These are phyloP conservation scores for Drosophila nigrodunni DNA, from an alignment of 1,140 invertebrate species.

Conservation along the genomic window DNA sequence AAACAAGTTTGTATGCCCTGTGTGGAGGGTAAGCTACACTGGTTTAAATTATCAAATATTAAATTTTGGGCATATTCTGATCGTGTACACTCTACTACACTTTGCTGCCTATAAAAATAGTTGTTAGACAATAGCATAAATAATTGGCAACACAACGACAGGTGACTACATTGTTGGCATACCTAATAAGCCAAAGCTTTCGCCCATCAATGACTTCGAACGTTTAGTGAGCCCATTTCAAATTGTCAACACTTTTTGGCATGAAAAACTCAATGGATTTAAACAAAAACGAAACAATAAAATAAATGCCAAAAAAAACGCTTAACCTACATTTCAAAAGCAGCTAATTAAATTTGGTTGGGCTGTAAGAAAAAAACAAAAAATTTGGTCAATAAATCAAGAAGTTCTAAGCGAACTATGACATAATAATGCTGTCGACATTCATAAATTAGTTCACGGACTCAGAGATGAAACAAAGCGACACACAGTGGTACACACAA, in stretches of 20 bases:
- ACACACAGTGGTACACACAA: no score
- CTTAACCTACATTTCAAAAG: conserved; percentile 65
- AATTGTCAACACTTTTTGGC: conserved; percentile 45
- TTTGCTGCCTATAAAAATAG: conserved; percentile 18
- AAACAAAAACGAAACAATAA: conserved; percentile 8
- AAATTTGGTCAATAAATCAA: conserved; percentile 36
- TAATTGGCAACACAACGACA: conserved; percentile 4
- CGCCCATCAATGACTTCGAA: conserved; percentile 29
- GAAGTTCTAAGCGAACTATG: conserved; percentile 21
- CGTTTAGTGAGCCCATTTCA: conserved; percentile 51
- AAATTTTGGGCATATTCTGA: no score
- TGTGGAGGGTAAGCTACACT: no score
- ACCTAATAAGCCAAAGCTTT: conserved; percentile 26
- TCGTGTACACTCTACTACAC: no score
- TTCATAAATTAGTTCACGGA: conserved; percentile 48
- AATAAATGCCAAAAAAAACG: conserved; percentile 20
- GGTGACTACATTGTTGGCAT: conserved; percentile 18
- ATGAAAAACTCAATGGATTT: conserved; percentile 36
- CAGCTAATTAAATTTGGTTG: conserved; percentile 36
- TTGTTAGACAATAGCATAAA: conserved; percentile 18
- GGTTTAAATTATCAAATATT: no score
- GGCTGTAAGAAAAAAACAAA: neutral
- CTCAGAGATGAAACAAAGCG: conserved; percentile 6
- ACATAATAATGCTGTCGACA: conserved; percentile 18
- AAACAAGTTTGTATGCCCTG: no score